Percentiles rank a stretch among this genome's conserved stretches.
These are phyloP conservation scores for Pocillopora damicornis DNA, from an alignment of 64 coral and sea anemone genomes.

Conservation along the genomic window DNA sequence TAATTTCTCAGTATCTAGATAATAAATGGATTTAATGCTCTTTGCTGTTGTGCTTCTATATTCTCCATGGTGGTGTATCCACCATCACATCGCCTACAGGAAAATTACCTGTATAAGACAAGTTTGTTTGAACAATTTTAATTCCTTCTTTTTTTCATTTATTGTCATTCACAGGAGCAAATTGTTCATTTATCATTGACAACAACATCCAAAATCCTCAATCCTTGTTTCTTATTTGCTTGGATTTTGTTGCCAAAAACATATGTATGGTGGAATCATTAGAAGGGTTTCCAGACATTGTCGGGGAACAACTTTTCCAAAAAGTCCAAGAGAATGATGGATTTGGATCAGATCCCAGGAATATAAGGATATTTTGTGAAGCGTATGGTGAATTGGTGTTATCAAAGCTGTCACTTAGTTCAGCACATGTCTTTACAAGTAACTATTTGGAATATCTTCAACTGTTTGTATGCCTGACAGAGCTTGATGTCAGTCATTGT, in stretches of 20 bases:
- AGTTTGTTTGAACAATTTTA: no score
- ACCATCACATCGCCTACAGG: no score
- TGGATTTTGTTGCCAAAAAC: constrained; percentile 85
- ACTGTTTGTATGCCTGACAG: constrained; percentile 52
- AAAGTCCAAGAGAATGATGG: constrained; percentile 45
- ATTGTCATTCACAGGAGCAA: constrained; percentile 50
- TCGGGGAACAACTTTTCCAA: constrained; percentile 74
- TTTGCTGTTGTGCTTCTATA: no score
- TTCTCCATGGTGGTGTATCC: no score
- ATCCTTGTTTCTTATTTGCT: constrained; percentile 62
- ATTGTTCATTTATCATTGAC: constrained; percentile 23
- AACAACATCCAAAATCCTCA: constrained; percentile 19
- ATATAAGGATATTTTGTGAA: constrained; percentile 69
- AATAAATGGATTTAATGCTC: no score
- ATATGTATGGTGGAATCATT: constrained; percentile 78
- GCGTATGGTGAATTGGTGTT: constrained; percentile 72
- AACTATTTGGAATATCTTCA: constrained; percentile 56
- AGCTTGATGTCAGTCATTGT: constrained; percentile 82
- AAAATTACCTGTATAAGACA: no score
- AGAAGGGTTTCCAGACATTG: constrained; percentile 74
- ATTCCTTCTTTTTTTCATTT: background rate
- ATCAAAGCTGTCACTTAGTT: constrained; percentile 33
- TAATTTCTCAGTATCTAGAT: no score
- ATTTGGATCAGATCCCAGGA: constrained; percentile 28
- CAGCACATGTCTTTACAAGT: constrained; percentile 51